Base-by-base conservation (phyloP, 1,140 invertebrate species). In the Ctenoplectra terminalis region DNA sequence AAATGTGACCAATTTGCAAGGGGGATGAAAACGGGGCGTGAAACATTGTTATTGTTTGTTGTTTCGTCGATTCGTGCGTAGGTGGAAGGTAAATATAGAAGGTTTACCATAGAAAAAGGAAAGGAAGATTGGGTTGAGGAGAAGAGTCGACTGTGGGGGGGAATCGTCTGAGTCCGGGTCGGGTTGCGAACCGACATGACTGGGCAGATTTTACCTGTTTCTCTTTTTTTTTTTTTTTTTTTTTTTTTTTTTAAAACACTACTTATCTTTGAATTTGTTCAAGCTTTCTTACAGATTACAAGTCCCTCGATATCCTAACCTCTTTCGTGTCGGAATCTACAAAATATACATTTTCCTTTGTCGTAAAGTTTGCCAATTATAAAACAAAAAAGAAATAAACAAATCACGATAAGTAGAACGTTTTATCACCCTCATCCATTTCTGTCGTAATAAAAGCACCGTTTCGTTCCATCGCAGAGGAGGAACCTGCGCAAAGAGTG, bases 71-170 rank as follows among this genome's bases (percentile, higher is more conserved):
- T 61, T 20, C 34, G 31, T 8, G 5, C 23, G 58, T 61, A 61
- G 58, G 58, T 61, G 58, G 20, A 11, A 61, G 31, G 56, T 58
- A 58, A 58, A 58, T 58, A 58, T 58, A 58, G 56, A 58, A 58
- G 29, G 20, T 61, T 31, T 60, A 60, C 17, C 7, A 17, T 23
- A 8, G 31, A 29, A 60, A 60, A 60, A 34, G 26, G 58, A 60
- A 60, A 29, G 20, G 34, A 60, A 34, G 58, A 60, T 60, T 20
- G 58, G 8, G 17, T 60, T 60, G 20, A 34, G 20, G 20, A 23
- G 58, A 60, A 20, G 26, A 34, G 29, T 17, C 54, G 58, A 4
- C 29, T 23, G 29, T n/a, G n/a, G n/a, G n/a, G n/a, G 31, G 29
- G 3, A 23, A 29, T 23, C 58, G 58, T 34, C 17, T 60, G 8